Conservation (phyloP, 2,113 vertebrate species). For the Vidua chalybeata region DNA sequence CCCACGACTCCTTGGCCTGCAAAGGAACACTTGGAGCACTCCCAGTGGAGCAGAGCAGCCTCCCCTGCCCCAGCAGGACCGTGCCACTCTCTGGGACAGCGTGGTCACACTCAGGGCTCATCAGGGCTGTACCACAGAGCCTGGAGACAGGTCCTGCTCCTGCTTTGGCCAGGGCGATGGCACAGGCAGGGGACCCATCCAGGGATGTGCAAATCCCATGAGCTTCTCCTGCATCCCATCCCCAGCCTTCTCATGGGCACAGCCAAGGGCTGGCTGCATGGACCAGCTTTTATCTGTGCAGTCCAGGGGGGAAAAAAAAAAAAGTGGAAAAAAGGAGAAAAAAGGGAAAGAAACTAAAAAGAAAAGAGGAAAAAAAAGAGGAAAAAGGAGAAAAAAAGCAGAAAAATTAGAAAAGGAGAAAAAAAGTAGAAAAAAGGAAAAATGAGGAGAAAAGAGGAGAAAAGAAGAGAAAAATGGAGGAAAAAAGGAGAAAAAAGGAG, state of each 20-base stretch:
- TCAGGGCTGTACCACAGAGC: background rate
- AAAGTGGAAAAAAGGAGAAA: background rate
- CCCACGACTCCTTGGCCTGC: slow-evolving; percentile 96
- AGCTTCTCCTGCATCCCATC: background rate
- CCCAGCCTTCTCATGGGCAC: background rate
- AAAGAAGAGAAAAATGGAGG: fast-evolving
- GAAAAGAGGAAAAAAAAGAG: background rate
- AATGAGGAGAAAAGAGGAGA: background rate
- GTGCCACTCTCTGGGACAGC: fast-evolving
- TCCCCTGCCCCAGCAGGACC: background rate
- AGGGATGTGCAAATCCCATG: background rate
- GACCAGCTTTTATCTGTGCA: slow-evolving; percentile 19
- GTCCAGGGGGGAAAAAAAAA: background rate
- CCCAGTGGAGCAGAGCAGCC: background rate
- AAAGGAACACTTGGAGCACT: slow-evolving; percentile 23
- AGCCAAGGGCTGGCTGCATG: background rate
- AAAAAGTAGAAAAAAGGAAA: background rate
- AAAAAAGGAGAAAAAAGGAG: fast-evolving
- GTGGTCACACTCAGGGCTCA: background rate
- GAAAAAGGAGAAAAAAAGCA: background rate
- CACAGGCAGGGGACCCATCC: background rate
- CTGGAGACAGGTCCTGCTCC: background rate
- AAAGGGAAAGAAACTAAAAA: background rate
- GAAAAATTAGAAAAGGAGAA: background rate
- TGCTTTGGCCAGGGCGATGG: background rate